Conservation (phyloP, 2,888 invertebrate genomes). For the Belgica antarctica region DNA sequence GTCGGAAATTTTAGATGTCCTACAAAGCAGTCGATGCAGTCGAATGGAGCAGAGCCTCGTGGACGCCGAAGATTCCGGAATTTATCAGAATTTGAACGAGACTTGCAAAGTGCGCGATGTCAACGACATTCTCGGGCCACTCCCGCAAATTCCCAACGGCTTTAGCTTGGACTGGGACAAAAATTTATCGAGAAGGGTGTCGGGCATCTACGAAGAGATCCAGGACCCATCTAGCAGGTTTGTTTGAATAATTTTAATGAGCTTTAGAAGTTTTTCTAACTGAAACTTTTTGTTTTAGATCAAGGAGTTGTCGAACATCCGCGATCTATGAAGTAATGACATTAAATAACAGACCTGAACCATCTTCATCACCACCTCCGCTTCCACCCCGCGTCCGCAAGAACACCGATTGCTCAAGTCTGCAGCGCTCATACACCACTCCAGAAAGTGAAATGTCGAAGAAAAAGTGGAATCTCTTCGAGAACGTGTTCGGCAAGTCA, state of each 20-base stretch:
- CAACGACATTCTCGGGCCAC: slow-evolving; percentile 51
- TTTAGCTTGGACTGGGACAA: slow-evolving; percentile 46
- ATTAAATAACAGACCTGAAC: slow-evolving; percentile 27
- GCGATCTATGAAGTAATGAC: slow-evolving; percentile 55
- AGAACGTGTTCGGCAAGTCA: slow-evolving; percentile 49
- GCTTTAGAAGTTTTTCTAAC: too few relatives aligned
- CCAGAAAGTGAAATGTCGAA: slow-evolving; percentile 54
- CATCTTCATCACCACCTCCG: slow-evolving; percentile 48
- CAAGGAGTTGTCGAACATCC: background rate
- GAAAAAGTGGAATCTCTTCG: slow-evolving; percentile 47
- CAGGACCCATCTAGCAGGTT: slow-evolving; percentile 48
- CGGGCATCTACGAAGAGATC: slow-evolving; percentile 55
- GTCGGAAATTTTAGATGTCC: slow-evolving; percentile 21
- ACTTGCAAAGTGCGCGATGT: slow-evolving; percentile 44
- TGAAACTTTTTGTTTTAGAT: background rate
- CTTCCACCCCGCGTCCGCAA: slow-evolving; percentile 53
- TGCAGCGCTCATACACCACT: slow-evolving; percentile 53
- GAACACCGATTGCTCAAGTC: slow-evolving; percentile 51
- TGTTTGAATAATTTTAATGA: background rate
- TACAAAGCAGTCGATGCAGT: slow-evolving; percentile 31
- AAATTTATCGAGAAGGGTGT: slow-evolving; percentile 49
- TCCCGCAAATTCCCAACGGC: slow-evolving; percentile 52
- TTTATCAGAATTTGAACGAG: slow-evolving; percentile 42
- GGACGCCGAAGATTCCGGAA: slow-evolving; percentile 13
- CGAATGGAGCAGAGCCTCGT: background rate